These are phyloP conservation scores for Sebastes diaconus DNA, from an alignment of 2,797 vertebrate genomes.

Conservation along the genomic window DNA sequence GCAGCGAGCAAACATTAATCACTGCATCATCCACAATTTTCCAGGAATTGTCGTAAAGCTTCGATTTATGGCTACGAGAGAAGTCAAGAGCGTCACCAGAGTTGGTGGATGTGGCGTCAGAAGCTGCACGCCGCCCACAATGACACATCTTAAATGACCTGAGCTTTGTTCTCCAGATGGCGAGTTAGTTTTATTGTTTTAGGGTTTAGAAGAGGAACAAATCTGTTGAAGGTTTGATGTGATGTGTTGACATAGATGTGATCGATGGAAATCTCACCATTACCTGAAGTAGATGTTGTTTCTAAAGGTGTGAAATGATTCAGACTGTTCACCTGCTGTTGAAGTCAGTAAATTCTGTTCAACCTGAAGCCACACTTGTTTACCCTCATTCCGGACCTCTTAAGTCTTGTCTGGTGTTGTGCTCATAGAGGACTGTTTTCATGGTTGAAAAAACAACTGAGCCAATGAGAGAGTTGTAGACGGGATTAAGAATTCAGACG, in stretches of 20 bases:
- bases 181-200: background rate
- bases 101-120: conserved; percentile 4
- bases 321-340: background rate
- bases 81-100: background rate
- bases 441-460: background rate
- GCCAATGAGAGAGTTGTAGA: background rate
- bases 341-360: background rate
- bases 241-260: background rate
- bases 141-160: background rate
- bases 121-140: background rate
- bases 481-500: background rate
- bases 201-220: background rate
- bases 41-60: conserved; percentile 15
- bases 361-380: background rate
- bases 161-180: background rate
- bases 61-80: background rate
- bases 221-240: background rate
- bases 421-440: background rate
- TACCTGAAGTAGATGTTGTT: background rate
- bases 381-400: background rate
- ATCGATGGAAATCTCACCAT: background rate
- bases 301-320: background rate
- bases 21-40: background rate
- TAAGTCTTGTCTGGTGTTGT: background rate
- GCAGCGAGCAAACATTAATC: background rate